Conservation (phyloP, 1,140 invertebrate species). For the Trachelipus rathkii region DNA sequence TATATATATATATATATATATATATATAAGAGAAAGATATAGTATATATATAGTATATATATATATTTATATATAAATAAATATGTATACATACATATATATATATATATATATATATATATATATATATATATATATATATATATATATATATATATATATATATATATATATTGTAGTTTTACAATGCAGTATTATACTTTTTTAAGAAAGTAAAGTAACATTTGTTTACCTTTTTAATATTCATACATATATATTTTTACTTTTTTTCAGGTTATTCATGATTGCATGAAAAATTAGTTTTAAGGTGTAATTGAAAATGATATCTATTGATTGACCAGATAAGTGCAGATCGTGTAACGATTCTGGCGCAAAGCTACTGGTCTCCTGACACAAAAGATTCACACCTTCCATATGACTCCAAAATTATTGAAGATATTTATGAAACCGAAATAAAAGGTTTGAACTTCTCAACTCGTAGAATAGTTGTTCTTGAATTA, state of each 20-base stretch:
- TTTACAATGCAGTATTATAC: background rate
- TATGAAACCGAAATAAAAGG: constrained; percentile 69
- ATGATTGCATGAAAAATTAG: constrained; percentile 6
- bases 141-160: no score
- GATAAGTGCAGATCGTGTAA: constrained; percentile 58
- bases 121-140: no score
- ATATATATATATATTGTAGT: no score
- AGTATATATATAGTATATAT: no score
- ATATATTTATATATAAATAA: no score
- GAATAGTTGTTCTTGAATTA: constrained; percentile 94
- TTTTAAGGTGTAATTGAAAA: constrained; percentile 24
- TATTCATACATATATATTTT: background rate
- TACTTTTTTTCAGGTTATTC: background rate
- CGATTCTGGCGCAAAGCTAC: constrained; percentile 66
- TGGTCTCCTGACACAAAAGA: constrained; percentile 75
- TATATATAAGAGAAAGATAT: no score
- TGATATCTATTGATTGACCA: constrained; percentile 44
- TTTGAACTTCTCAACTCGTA: constrained; percentile 65
- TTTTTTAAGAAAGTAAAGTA: background rate
- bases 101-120: no score
- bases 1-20: no score
- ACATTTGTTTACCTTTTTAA: background rate
- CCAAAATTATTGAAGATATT: constrained; percentile 71
- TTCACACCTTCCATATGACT: constrained; percentile 65
- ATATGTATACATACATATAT: no score